These are phyloP conservation scores for Planococcus citri DNA, from an alignment of 1,140 invertebrate genomes.

Conservation along the genomic window DNA sequence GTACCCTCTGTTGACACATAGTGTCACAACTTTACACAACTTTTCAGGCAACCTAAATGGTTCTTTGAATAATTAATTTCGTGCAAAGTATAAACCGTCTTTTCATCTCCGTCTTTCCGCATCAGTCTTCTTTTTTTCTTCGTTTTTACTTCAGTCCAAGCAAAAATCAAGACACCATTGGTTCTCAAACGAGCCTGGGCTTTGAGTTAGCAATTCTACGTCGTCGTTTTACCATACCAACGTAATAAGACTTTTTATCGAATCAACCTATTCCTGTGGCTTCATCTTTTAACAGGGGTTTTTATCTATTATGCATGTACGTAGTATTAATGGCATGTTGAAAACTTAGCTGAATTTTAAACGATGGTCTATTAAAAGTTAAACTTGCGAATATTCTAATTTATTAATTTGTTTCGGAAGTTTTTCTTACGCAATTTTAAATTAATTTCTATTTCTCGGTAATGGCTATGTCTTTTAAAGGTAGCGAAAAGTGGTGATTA, in stretches of 20 bases:
- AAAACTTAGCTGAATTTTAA: not conserved
- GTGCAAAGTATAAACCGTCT: not conserved
- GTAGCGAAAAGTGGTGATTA: not conserved
- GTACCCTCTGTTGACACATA: conserved; percentile 6
- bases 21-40: conserved; percentile 2
- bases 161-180: not conserved
- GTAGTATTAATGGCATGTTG: not conserved
- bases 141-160: not conserved
- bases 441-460: not conserved
- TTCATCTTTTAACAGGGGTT: not conserved
- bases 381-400: not conserved
- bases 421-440: not conserved
- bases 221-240: too few relatives aligned
- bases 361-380: not conserved
- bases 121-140: not conserved
- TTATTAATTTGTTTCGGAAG: conserved; percentile 3
- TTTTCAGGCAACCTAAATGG: conserved; percentile 2
- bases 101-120: not conserved
- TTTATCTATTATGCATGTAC: not conserved
- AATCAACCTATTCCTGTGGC: not conserved
- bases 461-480: not conserved
- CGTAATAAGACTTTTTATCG: not conserved
- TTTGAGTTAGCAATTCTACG: too few relatives aligned
- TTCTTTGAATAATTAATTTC: conserved; percentile 8
- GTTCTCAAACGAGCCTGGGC: not conserved